phyloP scores from a whole-genome alignment of 2,797 vertebrate species.

The Coccyzus lansbergi region DNA sequence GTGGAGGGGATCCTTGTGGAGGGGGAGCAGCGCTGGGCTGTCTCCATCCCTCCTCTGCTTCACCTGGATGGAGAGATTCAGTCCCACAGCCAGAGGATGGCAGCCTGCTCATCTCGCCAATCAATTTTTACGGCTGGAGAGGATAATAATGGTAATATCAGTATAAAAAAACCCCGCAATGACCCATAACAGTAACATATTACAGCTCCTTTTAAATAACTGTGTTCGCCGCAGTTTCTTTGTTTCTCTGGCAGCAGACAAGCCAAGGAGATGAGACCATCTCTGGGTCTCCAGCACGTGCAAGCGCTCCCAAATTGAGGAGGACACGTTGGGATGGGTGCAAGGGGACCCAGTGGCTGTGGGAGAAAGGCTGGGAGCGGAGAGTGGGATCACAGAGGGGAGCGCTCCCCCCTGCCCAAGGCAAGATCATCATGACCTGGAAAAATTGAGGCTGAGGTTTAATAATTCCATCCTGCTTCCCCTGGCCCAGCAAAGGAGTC shows the following conservation, averaged over 20 bases:
- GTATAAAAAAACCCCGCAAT: constrained; percentile 66
- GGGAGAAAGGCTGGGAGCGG: background rate
- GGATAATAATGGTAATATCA: constrained; percentile 78
- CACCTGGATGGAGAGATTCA: constrained; percentile 46
- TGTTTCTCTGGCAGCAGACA: constrained; percentile 63
- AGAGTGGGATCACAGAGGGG: background rate
- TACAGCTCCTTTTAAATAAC: constrained; percentile 73
- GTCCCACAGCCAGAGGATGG: constrained; percentile 28
- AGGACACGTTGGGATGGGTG: background rate
- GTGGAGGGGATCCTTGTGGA: background rate
- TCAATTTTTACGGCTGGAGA: constrained; percentile 77
- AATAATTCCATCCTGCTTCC: background rate
- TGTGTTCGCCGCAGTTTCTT: constrained; percentile 31
- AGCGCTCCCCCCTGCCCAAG: background rate
- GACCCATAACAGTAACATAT: constrained; percentile 78
- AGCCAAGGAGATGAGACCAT: background rate
- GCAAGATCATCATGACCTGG: background rate
- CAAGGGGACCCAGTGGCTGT: background rate
- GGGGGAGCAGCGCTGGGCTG: background rate
- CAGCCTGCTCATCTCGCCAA: constrained; percentile 68
- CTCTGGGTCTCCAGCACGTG: background rate
- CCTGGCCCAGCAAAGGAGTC: background rate
- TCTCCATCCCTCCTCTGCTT: background rate
- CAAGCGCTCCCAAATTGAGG: background rate
- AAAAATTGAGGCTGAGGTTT: background rate